A percentile compares a stretch with the other conserved stretches of the same genome.
These are phyloP conservation scores for Rhyacichthys aspro DNA, from an alignment of 2,797 vertebrate species.

Conservation along the genomic window DNA sequence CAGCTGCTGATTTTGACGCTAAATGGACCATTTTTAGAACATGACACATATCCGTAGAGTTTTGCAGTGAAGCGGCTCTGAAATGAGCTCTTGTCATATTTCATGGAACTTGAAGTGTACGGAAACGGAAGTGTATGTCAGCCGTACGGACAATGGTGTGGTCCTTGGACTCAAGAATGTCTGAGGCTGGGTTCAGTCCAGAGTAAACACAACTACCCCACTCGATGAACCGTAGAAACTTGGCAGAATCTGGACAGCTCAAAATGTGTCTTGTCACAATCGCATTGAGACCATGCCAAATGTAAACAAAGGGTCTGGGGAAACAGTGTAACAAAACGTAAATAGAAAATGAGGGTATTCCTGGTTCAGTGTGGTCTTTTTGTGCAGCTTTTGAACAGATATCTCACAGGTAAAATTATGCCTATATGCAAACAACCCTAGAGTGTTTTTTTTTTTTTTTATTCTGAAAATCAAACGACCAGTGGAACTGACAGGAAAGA, in stretches of 20 bases:
- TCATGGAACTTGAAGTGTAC: conserved; percentile 43
- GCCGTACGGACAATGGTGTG: conserved; percentile 27
- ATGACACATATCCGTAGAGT: conserved; percentile 39
- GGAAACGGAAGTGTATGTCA: conserved; percentile 54
- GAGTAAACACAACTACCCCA: conserved; percentile 42
- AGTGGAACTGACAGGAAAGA: no score
- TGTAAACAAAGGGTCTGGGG: conserved; percentile 22
- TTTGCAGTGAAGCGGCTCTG: conserved; percentile 28
- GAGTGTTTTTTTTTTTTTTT: no score
- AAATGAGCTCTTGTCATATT: conserved; percentile 65
- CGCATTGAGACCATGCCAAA: conserved; percentile 41
- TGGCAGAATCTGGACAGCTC: conserved; percentile 43
- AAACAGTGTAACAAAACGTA: conserved; percentile 42
- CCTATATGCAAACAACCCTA: no score
- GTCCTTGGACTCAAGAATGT: conserved; percentile 52
- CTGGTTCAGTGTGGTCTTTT: conserved; percentile 43
- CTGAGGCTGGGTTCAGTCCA: conserved; percentile 55
- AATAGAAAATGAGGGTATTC: conserved; percentile 54
- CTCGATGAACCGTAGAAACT: conserved; percentile 39
- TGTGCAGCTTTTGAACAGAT: conserved; percentile 54
- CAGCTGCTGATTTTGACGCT: conserved; percentile 6
- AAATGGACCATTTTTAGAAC: conserved; percentile 24
- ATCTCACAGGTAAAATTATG: no score
- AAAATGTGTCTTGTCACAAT: conserved; percentile 50
- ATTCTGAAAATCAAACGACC: no score